These are phyloP conservation scores for Drosophila nr. perissopoda DNA, from an alignment of 2,888 invertebrate genomes.

Conservation along the genomic window DNA sequence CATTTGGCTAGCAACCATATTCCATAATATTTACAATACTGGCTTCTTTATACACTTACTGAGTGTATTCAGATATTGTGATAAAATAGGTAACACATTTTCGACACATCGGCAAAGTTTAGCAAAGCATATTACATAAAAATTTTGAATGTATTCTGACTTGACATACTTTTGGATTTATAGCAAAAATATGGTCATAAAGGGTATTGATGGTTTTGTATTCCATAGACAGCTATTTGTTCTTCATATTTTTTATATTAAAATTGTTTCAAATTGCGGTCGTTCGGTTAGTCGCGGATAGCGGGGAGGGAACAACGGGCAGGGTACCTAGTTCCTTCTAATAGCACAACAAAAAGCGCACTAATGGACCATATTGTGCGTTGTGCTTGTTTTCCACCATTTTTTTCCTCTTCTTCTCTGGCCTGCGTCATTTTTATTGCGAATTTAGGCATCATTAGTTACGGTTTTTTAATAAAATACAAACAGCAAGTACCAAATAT, in stretches of 20 bases:
- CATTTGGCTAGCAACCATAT: constrained; percentile 22
- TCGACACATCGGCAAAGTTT: neutral
- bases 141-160: neutral
- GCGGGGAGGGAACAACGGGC: neutral
- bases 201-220: constrained; percentile 7
- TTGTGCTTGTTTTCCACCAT: constrained; percentile 38
- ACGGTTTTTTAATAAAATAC: constrained; percentile 80
- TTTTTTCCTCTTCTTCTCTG: constrained; percentile 2
- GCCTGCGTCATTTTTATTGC: constrained; percentile 73
- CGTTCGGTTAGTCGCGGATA: constrained; percentile 16
- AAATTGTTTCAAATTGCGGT: constrained; percentile 80
- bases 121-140: neutral
- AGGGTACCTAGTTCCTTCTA: constrained; percentile 53
- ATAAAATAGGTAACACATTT: neutral
- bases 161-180: neutral
- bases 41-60: constrained; percentile 27
- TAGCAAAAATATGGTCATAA: neutral
- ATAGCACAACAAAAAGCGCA: constrained; percentile 70
- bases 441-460: constrained; percentile 82
- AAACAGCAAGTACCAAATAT: constrained; percentile 63
- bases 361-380: constrained; percentile 81
- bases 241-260: constrained; percentile 68
- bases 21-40: constrained; percentile 50
- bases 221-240: neutral
- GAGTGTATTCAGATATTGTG: neutral